phyloP scores from a whole-genome alignment of 2,113 vertebrate species.

The Columba janthina region DNA sequence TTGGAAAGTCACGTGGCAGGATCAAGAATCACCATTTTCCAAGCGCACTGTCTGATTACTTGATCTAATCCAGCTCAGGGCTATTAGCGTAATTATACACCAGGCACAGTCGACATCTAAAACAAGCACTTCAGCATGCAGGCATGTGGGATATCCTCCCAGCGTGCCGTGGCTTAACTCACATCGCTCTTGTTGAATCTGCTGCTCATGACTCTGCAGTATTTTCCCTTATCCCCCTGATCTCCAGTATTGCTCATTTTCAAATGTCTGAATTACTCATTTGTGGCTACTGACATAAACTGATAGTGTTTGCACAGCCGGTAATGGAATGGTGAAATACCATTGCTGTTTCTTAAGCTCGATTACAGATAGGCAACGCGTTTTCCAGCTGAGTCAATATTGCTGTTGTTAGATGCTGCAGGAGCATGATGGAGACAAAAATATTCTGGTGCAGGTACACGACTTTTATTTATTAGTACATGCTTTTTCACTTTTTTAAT shows the following conservation, averaged over 20 bases:
- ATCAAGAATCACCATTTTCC: not conserved
- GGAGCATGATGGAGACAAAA: not conserved
- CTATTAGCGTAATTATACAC: not conserved
- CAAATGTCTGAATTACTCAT: not conserved
- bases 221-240: not conserved
- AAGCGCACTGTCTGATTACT: not conserved
- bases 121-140: not conserved
- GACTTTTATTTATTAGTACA: not conserved
- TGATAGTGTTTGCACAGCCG: not conserved
- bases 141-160: not conserved
- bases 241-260: not conserved
- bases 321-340: not conserved
- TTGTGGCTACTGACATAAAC: not conserved
- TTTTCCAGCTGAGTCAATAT: not conserved
- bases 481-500: not conserved
- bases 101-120: not conserved
- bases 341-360: not conserved
- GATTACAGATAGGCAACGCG: not conserved
- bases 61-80: slow-evolving; percentile 1
- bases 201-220: not conserved
- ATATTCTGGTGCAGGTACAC: not conserved
- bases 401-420: not conserved
- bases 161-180: not conserved
- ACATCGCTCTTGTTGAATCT: not conserved
- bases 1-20: not conserved